Base-by-base conservation (phyloP, 2,113 vertebrate genomes). In the Phylloscopus whistleri region DNA sequence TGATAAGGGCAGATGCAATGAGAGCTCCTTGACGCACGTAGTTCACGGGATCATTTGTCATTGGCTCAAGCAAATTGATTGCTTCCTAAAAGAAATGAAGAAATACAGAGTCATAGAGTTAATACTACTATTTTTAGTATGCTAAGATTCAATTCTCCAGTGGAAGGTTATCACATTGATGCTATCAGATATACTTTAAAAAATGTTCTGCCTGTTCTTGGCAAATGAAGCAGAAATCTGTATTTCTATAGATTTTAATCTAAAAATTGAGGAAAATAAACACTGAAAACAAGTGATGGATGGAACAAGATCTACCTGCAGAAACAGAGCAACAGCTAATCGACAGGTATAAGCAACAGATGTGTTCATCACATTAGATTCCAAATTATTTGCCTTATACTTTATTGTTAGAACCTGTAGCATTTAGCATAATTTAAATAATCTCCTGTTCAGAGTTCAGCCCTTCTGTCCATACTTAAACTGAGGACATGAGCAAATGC, bases 1-100 rank as follows among this genome's bases (percentile, higher is more conserved):
- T 99, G 97, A 99, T 99, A 92, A 99, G 98, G 60, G 99, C 99
- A 9, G 99, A 99, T 23, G 99, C 98, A 87, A 99, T 99, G 77
- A 99, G 98, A 37, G 99, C 99, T 22, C 99, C 99, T 91, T 99
- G 99, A 94, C 99, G 98, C 78, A 99, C 99, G 2, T 99, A 99
- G 97, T 99, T 99, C 84, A 99, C 99, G 2, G 99, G 99, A 95
- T 99, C 99, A 10, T 99, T 99, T 94, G 99, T 99, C 99, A 99
- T 99, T 37, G 99, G 99, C 94, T 99, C 99, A 84, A 99, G 96
- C 93, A 99, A 98, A 98, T 99, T 99, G 97, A 99, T 99, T 59
- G 99, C 99, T 98, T 99, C 99, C 99, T 99, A 96, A 95, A 37
- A 75, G 26, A 35, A 56, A n/a, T 0, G 1, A 83, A 82, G 26